Percentiles rank a stretch among this genome's conserved stretches.
These are phyloP conservation scores for Toxotes lorentzi DNA, from an alignment of 2,797 vertebrate genomes.

Conservation along the genomic window DNA sequence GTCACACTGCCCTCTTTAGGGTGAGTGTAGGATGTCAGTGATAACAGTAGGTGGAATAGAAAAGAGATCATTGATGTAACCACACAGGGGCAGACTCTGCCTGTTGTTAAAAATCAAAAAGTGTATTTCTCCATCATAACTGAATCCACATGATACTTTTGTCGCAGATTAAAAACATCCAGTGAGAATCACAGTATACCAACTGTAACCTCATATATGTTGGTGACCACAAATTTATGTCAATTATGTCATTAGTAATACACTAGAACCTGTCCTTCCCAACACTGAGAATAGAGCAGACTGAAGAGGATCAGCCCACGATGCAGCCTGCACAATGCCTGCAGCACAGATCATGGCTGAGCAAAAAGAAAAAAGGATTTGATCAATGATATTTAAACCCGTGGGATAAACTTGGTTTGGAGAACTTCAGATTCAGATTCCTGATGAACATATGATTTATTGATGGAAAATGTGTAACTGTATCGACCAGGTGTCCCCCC, in stretches of 20 bases:
- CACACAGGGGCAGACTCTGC: constrained; percentile 40
- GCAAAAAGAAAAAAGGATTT: background rate
- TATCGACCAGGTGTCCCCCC: constrained; percentile 25
- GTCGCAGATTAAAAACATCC: background rate
- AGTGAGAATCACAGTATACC: background rate
- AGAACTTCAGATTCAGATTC: background rate
- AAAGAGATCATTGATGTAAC: background rate
- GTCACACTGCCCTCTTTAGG: constrained; percentile 71
- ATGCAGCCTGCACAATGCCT: background rate
- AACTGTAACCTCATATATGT: background rate
- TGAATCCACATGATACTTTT: background rate
- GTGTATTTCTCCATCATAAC: background rate
- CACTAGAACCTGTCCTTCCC: no score
- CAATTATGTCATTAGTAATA: background rate
- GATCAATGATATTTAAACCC: background rate
- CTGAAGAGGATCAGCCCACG: background rate
- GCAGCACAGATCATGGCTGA: background rate
- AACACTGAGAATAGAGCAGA: background rate
- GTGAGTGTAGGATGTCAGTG: background rate
- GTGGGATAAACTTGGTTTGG: background rate
- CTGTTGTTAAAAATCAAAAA: background rate
- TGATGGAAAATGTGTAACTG: constrained; percentile 6
- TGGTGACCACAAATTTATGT: background rate
- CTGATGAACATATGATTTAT: constrained; percentile 32
- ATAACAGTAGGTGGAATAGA: background rate